Base-by-base conservation (phyloP, 2,888 invertebrate genomes). In the Troides helena region DNA sequence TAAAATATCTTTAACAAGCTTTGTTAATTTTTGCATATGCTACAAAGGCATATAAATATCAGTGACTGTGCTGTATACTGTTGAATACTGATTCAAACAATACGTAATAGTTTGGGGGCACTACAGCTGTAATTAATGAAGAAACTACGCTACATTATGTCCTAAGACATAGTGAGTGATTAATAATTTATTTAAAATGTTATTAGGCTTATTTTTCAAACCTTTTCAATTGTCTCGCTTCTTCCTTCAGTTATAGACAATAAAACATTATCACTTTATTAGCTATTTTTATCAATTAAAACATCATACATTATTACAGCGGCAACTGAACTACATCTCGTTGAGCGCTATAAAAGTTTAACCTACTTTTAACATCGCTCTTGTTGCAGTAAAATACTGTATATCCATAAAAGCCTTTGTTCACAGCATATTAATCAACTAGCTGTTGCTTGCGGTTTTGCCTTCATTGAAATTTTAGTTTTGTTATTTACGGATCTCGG, bases 301-400 rank as follows among this genome's bases (percentile, higher is more conserved):
- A 21, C 43, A 10, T 65, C 25, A 43, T 59, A 39, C 57, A 65
- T 58, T 46, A 46, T 65, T 60, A 60, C n/a, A 62, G 39, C 39
- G 30, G 39, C 62, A 62, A 14, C 43, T 62, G 21, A 23, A 62
- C 46, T 43, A 62, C 21, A 62, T 43, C 67, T 56, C 62, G 53
- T 53, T 25, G 67, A 46, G 56, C 56, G 50, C 43, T 23, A 67
- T 62, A 62, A 67, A 67, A 67, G 67, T 67, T 67, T 67, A 67
- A 67, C 67, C 67, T 61, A 67, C 67, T 67, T 67, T 67, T 61
- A 60, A 67, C 67, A 66, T 66, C 50, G 50, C 60, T 58, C 43
- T 56, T 61, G 61, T 67, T 67, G n/a, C 56, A 60, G 60, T 60
- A 61, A 56, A 53, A 67, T 39, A 56, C 53, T 67, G 53, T 61